Base-by-base conservation (phyloP, 2,797 vertebrate genomes). In the Phalloptychus januarius region DNA sequence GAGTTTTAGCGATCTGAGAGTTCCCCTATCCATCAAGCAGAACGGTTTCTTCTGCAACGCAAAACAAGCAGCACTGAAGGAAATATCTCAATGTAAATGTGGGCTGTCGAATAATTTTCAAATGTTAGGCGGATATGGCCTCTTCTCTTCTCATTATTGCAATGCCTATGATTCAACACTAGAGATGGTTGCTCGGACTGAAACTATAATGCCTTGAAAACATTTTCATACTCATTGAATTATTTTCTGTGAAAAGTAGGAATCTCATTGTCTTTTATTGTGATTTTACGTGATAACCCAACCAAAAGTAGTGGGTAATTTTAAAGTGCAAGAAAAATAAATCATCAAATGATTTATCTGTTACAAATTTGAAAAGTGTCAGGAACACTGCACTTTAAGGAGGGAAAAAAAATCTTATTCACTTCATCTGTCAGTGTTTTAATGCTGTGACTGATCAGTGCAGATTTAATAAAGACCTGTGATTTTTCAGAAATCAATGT, bases 401-500 rank as follows among this genome's bases (percentile, higher is more conserved):
- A 56, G 23, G 11, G 36, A 16, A 38, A 65, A 77, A n/a, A n/a
- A 46, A 4, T 70, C 15, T 56, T 36, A 46, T 56, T 46, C 18
- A 44, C 8, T 79, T 45, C 10, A 46, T 20, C 48, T 48, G 48
- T 80, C 69, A 44, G 36, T 28, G 36, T 42, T 58, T 75, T 50
- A 58, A 46, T 63, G 36, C 31, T 80, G 45, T 33, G 20, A 46
- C 31, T 76, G 69, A 80, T 80, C 12, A 15, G 54, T 44, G n/a
- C 2, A 65, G 69, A 54, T 80, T 72, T 52, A 65, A 76, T 80
- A 76, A 61, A 52, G 38, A 54, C 28, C 45, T 72, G 40, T 80
- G 82, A 88, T 92, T 79, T 89, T 86, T 85, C 25, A 72, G 70
- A 89, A 92, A 94, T 92, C 90, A 87, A 91, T 93, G 76, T 75